Percentiles rank a stretch among this genome's conserved stretches.
Evolutionary conservation across 2,888 invertebrate genomes (phyloP).

Genomic region (Tribolium freemani): DNA sequence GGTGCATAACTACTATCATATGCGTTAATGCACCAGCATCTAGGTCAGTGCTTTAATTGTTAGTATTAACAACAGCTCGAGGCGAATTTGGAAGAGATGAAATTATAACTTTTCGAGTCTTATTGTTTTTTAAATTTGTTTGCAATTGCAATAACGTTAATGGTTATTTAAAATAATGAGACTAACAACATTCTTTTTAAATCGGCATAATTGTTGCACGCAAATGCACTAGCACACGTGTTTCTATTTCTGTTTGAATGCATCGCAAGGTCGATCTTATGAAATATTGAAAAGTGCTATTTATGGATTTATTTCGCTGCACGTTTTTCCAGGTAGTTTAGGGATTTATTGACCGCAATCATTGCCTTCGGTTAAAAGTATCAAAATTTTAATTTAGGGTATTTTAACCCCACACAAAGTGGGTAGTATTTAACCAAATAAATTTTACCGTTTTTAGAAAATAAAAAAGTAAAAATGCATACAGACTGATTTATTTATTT

Average conservation of each 20-base stretch:
- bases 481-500: no score
- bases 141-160: background rate
- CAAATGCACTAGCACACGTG: slow-evolving; percentile 28
- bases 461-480: no score
- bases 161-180: background rate
- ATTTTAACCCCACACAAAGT: no score
- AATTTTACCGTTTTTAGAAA: no score
- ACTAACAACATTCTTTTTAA: background rate
- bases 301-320: background rate
- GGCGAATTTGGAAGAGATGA: background rate
- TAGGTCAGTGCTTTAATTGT: background rate
- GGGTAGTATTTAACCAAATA: no score
- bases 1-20: background rate
- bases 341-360: no score
- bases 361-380: no score
- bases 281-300: background rate
- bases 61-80: background rate
- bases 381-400: no score
- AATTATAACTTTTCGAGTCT: background rate
- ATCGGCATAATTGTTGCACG: slow-evolving; percentile 6
- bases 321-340: no score
- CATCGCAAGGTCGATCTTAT: background rate
- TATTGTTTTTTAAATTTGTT: background rate
- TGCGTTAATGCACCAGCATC: background rate
- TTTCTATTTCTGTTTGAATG: slow-evolving; percentile 6